phyloP scores from a whole-genome alignment of 2,113 vertebrate species.

The Mus pahari region DNA sequence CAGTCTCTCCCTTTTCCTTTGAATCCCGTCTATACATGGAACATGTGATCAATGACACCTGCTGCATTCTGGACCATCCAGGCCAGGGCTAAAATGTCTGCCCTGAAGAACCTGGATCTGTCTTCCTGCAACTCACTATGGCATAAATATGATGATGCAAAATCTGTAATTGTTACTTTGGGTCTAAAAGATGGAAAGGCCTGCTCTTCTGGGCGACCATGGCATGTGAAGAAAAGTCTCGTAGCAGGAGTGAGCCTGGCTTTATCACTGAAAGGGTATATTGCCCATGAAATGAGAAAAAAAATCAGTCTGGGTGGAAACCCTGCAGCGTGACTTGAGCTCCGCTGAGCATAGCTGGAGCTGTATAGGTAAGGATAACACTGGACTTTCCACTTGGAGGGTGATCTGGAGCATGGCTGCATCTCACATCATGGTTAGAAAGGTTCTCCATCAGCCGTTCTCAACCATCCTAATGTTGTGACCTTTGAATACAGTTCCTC shows the following conservation, averaged over 20 bases:
- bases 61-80: background rate
- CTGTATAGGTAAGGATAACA: background rate
- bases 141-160: background rate
- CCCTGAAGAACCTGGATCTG: background rate
- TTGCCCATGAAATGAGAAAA: background rate
- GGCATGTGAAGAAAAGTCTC: background rate
- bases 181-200: background rate
- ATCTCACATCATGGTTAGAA: slow-evolving; percentile 34
- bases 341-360: background rate
- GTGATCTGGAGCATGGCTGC: background rate
- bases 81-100: background rate
- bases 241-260: background rate
- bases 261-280: background rate
- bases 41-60: background rate
- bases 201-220: background rate
- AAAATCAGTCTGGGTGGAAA: background rate
- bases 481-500: background rate
- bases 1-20: background rate
- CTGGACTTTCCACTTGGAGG: slow-evolving; percentile 7
- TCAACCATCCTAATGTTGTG: too few species aligned
- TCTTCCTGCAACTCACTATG: background rate
- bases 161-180: background rate
- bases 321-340: background rate
- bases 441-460: background rate
- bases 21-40: background rate